Conservation (phyloP, 2,113 vertebrate genomes). For the Pteruthius melanotis region DNA sequence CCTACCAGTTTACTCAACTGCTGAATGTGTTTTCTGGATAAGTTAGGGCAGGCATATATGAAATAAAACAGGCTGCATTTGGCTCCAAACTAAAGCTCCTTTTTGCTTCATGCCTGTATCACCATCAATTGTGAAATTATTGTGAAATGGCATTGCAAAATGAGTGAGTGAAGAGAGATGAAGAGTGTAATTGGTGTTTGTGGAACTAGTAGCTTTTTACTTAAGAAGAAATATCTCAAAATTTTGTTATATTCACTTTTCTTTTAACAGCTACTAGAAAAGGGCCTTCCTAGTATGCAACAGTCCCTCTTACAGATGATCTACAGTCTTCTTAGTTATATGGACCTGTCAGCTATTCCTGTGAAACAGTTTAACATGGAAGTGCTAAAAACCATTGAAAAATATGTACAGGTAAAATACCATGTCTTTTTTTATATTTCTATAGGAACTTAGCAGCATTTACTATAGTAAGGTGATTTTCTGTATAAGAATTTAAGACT, state of each 20-base stretch:
- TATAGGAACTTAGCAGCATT: neutral
- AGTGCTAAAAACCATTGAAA: conserved; percentile 96
- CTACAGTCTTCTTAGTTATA: conserved; percentile 94
- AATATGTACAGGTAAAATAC: conserved; percentile 90
- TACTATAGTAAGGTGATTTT: neutral
- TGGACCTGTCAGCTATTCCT: conserved; percentile 91
- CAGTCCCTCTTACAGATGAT: conserved; percentile 96
- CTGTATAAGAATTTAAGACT: neutral
- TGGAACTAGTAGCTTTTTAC: neutral
- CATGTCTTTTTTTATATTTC: neutral
- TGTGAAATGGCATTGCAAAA: conserved; percentile 1
- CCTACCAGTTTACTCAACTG: neutral
- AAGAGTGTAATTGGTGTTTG: neutral
- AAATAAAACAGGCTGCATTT: neutral
- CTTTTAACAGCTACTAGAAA: conserved; percentile 86
- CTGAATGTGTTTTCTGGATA: neutral
- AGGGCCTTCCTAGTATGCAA: conserved; percentile 95
- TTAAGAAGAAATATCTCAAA: neutral
- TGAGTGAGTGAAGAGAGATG: neutral
- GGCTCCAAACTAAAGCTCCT: neutral
- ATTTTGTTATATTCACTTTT: neutral
- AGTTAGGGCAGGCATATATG: neutral
- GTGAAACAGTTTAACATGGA: conserved; percentile 94
- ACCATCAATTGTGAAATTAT: neutral
- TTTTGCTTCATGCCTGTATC: neutral